phyloP scores from a whole-genome alignment of 2,113 vertebrate species.

The Cinclus mexicanus region DNA sequence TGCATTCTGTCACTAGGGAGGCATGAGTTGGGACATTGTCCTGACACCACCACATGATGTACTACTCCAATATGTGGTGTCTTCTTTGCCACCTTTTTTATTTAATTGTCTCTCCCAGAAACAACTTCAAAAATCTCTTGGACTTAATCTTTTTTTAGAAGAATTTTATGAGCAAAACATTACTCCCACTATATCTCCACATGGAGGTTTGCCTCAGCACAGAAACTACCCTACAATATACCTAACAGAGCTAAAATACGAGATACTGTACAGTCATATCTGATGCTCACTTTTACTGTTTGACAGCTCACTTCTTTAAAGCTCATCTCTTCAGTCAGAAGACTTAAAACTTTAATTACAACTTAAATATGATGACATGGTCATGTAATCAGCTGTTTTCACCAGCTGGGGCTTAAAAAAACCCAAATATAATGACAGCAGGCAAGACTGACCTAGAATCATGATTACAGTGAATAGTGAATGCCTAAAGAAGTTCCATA shows the following conservation, averaged over 20 bases:
- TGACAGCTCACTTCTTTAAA: not conserved
- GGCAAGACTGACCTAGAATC: slow-evolving; percentile 12
- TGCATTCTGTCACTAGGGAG: not conserved
- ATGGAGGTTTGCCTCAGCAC: not conserved
- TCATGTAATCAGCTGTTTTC: not conserved
- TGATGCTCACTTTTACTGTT: not conserved
- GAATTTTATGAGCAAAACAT: not conserved
- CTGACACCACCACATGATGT: not conserved
- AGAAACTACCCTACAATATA: not conserved
- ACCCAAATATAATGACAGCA: not conserved
- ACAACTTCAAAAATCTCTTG: not conserved
- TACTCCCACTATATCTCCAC: not conserved
- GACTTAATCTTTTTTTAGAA: not conserved
- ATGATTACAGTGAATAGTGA: not conserved
- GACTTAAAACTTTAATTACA: not conserved
- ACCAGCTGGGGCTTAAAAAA: not conserved
- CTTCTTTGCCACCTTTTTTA: not conserved
- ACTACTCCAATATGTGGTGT: fast-evolving
- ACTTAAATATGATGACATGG: not conserved
- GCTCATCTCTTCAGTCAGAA: not conserved
- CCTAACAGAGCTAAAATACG: not conserved
- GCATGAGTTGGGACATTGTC: not conserved
- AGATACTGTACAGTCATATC: not conserved
- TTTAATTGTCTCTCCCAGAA: not conserved
- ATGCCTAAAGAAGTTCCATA: not conserved